Conservation (phyloP, 1,140 invertebrate genomes). For the Dermatophagoides farinae region DNA sequence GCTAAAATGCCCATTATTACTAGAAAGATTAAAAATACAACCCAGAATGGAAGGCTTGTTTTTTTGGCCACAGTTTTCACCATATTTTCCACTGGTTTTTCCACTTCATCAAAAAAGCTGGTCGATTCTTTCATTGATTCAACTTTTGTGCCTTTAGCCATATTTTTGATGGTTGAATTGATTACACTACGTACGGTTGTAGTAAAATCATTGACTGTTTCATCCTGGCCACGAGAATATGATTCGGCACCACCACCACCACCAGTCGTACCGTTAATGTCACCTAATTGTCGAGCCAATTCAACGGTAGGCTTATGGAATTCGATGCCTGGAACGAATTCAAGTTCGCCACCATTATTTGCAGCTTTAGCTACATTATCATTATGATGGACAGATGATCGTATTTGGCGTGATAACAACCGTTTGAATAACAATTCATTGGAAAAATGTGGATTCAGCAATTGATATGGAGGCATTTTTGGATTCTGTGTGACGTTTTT, state of each 20-base stretch:
- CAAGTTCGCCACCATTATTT: neutral
- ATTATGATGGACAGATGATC: neutral
- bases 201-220: neutral
- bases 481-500: neutral
- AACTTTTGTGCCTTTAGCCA: neutral
- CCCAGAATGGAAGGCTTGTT: slow-evolving; percentile 46
- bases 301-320: neutral
- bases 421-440: slow-evolving; percentile 6
- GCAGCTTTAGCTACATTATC: too few species aligned
- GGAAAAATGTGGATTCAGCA: slow-evolving; percentile 6
- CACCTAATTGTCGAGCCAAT: too few species aligned
- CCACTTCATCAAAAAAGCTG: slow-evolving; percentile 9
- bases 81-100: slow-evolving; percentile 26
- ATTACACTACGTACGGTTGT: neutral
- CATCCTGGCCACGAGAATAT: neutral
- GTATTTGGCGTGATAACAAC: neutral
- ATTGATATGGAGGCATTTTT: slow-evolving; percentile 6
- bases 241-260: too few species aligned
- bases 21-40: slow-evolving; percentile 45
- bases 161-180: neutral
- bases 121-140: neutral
- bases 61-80: slow-evolving; percentile 35
- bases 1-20: slow-evolving; percentile 50
- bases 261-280: too few species aligned
- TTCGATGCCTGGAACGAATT: neutral